A percentile compares a stretch with the other conserved stretches of the same genome.
phyloP scores from a whole-genome alignment of 1,140 invertebrate genomes.

The Hylaeus anthracinus region DNA sequence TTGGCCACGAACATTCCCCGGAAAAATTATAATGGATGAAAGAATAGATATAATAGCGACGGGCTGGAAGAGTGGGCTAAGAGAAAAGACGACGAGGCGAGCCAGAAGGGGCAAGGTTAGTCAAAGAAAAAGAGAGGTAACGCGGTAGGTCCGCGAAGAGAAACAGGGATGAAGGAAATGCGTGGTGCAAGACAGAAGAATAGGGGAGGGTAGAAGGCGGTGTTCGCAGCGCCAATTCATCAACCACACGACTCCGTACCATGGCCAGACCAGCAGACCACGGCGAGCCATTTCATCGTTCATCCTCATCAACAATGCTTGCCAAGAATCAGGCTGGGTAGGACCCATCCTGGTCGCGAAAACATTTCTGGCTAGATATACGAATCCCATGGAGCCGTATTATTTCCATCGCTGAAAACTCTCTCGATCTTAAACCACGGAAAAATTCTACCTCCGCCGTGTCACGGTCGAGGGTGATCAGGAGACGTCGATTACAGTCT shows the following conservation, averaged over 20 bases:
- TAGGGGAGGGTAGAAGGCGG: slow-evolving; percentile 38
- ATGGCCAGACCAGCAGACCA: slow-evolving; percentile 53
- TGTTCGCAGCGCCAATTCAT: slow-evolving; percentile 72
- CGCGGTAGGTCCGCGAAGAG: slow-evolving; percentile 30
- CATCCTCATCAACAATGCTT: slow-evolving; percentile 74
- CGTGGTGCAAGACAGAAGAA: slow-evolving; percentile 31
- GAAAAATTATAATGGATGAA: slow-evolving; percentile 66
- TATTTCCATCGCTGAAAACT: slow-evolving; percentile 51
- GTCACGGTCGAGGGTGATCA: slow-evolving; percentile 47
- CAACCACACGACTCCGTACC: slow-evolving; percentile 63
- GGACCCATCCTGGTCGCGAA: slow-evolving; percentile 45
- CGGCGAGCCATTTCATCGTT: slow-evolving; percentile 70
- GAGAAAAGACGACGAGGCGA: slow-evolving; percentile 10
- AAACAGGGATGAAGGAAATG: slow-evolving; percentile 41
- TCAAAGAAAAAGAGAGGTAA: slow-evolving; percentile 37
- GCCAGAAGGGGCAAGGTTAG: neutral
- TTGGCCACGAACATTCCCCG: slow-evolving; percentile 46
- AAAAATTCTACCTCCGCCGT: slow-evolving; percentile 25
- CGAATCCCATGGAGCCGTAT: slow-evolving; percentile 57
- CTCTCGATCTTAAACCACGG: slow-evolving; percentile 11
- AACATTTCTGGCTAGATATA: slow-evolving; percentile 60
- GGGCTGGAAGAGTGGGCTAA: slow-evolving; percentile 23
- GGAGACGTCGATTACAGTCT: slow-evolving; percentile 44
- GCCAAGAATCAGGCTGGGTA: slow-evolving; percentile 65
- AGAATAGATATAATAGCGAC: slow-evolving; percentile 65